A percentile compares a stretch with the other conserved stretches of the same genome.
These are phyloP conservation scores for Dryococelus australis DNA, from an alignment of 2,888 invertebrate species.

Conservation along the genomic window DNA sequence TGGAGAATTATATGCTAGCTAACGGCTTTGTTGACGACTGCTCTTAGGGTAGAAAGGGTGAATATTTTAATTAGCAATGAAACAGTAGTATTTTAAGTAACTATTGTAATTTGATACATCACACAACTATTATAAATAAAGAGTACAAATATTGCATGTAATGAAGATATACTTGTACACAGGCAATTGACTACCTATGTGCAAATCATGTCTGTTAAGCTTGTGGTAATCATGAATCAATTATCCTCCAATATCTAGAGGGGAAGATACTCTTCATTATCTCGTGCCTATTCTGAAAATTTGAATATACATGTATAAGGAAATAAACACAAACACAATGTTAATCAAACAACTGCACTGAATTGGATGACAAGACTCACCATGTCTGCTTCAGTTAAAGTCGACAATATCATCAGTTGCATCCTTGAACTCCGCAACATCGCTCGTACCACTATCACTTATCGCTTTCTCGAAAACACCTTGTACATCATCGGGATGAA, in stretches of 20 bases:
- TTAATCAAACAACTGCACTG: not conserved
- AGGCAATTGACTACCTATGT: not conserved
- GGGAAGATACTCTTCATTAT: not conserved
- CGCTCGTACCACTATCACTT: not conserved
- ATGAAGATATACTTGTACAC: not conserved
- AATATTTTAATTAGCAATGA: not conserved
- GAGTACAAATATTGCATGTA: not conserved
- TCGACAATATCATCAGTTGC: not conserved
- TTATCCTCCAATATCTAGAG: not conserved
- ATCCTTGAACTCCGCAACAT: constrained; percentile 7
- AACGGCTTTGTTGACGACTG: not conserved
- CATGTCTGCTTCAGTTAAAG: constrained; percentile 18
- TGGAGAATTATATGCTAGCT: not conserved
- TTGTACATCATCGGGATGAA: constrained; percentile 3
- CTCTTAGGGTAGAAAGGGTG: constrained; percentile 8
- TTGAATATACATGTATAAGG: not conserved
- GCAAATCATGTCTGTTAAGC: not conserved
- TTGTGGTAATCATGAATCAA: not conserved
- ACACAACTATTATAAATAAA: not conserved
- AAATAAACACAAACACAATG: not conserved
- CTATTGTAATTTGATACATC: not conserved
- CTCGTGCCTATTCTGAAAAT: not conserved
- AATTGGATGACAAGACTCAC: not conserved
- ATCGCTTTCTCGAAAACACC: constrained; percentile 10
- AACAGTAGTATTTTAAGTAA: not conserved